Conservation (phyloP, 92 coral and sea anemone genomes). For the Palythoa grandis region DNA sequence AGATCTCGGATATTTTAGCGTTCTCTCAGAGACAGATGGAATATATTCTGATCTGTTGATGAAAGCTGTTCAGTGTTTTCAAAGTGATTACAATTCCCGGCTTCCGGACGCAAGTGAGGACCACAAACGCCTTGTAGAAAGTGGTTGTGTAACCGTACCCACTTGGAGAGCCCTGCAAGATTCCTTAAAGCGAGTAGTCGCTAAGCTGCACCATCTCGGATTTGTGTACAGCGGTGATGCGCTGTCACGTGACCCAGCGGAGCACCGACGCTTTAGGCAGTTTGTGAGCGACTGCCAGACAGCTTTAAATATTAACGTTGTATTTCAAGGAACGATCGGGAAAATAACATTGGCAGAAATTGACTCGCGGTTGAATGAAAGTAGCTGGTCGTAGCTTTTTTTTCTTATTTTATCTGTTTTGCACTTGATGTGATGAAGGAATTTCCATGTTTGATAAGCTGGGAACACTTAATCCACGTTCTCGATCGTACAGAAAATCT, state of each 20-base stretch:
- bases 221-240: constrained; percentile 54
- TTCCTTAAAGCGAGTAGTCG: constrained; percentile 31
- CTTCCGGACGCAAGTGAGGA: neutral
- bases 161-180: constrained; percentile 67
- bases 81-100: constrained; percentile 63
- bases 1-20: constrained; percentile 66
- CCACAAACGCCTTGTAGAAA: constrained; percentile 42
- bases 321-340: constrained; percentile 62
- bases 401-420: neutral
- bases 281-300: constrained; percentile 66
- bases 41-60: constrained; percentile 62
- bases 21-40: constrained; percentile 50
- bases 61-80: constrained; percentile 70
- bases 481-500: too few relatives aligned
- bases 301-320: constrained; percentile 47
- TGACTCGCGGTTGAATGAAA: constrained; percentile 14
- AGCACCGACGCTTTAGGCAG: constrained; percentile 49
- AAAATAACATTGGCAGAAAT: constrained; percentile 55
- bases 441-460: neutral
- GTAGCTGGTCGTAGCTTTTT: constrained; percentile 9
- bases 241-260: constrained; percentile 41
- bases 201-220: constrained; percentile 50
- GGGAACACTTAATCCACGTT: neutral
- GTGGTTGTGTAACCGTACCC: constrained; percentile 63
- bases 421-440: neutral